Percentiles rank a stretch among this genome's conserved stretches.
Conservation (phyloP, 2,113 vertebrate species). For the Picathartes gymnocephalus region DNA sequence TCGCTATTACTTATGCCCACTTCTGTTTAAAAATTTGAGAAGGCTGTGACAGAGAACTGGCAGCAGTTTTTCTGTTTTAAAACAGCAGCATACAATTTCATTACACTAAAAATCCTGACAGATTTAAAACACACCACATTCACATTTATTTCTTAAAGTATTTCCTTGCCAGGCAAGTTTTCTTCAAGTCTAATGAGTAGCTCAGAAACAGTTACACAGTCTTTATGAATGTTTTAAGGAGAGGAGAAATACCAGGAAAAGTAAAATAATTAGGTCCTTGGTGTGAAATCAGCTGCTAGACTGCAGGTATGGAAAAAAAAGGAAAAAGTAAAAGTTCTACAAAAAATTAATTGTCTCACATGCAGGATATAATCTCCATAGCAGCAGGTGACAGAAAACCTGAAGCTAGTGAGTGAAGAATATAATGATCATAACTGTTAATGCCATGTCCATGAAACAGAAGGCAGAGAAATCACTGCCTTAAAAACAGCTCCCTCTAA, state of each 20-base stretch:
- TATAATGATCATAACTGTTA: neutral
- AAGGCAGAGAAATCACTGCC: neutral
- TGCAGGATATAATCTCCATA: neutral
- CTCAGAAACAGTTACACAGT: neutral
- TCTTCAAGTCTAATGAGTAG: conserved; percentile 3
- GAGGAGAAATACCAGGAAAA: conserved; percentile 10
- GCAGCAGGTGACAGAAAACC: neutral
- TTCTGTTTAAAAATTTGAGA: neutral
- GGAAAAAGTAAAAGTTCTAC: neutral
- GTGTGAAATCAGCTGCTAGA: conserved; percentile 10
- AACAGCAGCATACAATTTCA: neutral
- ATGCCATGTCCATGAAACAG: neutral
- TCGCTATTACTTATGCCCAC: neutral
- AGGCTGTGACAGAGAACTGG: neutral
- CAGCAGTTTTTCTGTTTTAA: neutral
- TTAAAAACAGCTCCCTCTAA: neutral
- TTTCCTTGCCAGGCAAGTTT: neutral
- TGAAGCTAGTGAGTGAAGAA: neutral
- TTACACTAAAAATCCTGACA: neutral
- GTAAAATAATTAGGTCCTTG: conserved; percentile 27
- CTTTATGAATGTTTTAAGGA: neutral
- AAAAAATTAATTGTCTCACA: conserved; percentile 19
- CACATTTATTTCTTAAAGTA: neutral
- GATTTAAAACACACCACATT: neutral
- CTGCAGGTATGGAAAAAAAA: neutral